Base-by-base conservation (phyloP, 2,797 vertebrate genomes). In the Molossus alvarezi region DNA sequence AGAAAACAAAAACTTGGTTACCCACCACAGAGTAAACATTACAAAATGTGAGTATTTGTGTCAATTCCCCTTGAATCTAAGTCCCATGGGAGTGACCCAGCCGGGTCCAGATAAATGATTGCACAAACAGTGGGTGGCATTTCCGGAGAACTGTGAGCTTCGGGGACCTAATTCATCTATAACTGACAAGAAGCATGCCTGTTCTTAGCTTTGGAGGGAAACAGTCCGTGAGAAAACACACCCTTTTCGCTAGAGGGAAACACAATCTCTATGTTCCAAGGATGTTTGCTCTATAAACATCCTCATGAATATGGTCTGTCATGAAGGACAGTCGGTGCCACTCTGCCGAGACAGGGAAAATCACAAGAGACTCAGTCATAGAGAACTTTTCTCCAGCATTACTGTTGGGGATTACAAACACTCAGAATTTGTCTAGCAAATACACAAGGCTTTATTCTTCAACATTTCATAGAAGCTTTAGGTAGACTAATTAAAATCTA, bases 401-500 rank as follows among this genome's bases (percentile, higher is more conserved):
- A 62, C 71, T 29, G 17, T 85, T 64, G 48, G 79, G 58, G 14
- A 58, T 80, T 58, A n/a, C 8, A 4, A 21, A 29, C 81, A 93
- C 95, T 86, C n/a, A 87, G 55, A 90, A 60, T 84, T 5, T 45
- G 45, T 73, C 29, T 20, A 23, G 18, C 27, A 93, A 55, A 76
- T 27, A 14, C 27, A 41, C 17, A 79, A 0, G 5, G 93, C 67
- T 79, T 2, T 51, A 37, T 29, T 87, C 33, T 33, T 33, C 9
- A 60, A 55, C 33, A 65, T 89, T 93, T 67, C 93, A n/a, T 51
- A 83, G 21, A 55, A 71, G 1, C 7, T 60, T n/a, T 65, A 23
- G 20, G 12, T 76, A 67, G 8, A 67, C 58, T 51, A 55, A 25
- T 69, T 89, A 51, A 94, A 94, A 92, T 93, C 10, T 86, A 64